phyloP scores from a whole-genome alignment of 2,797 vertebrate species.

The Phataginus tetradactyla region DNA sequence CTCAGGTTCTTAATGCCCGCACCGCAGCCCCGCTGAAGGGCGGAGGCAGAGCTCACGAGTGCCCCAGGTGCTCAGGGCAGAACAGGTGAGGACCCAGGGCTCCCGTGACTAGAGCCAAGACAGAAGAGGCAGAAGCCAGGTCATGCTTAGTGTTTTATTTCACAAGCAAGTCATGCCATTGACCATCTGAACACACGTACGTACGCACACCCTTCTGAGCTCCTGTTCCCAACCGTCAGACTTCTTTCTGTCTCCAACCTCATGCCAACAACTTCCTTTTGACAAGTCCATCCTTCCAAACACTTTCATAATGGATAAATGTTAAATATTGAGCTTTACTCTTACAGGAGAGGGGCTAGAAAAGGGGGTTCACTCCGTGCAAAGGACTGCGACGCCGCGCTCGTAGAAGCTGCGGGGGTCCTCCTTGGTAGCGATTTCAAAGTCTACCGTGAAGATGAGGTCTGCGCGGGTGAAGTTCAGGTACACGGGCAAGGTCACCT shows the following conservation, averaged over 20 bases:
- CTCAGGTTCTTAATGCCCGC: too few relatives aligned
- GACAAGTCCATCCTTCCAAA: not conserved
- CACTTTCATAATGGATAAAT: not conserved
- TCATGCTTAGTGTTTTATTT: slow-evolving; percentile 83
- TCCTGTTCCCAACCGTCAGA: rapidly evolving
- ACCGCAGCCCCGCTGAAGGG: too few relatives aligned
- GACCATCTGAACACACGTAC: not conserved
- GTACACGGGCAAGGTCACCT: slow-evolving; percentile 99
- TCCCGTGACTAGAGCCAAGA: not conserved
- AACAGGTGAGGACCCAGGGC: not conserved
- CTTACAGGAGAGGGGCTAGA: not conserved
- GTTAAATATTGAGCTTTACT: not conserved
- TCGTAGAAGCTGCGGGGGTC: slow-evolving; percentile 98
- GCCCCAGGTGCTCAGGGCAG: not conserved
- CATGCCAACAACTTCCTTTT: not conserved
- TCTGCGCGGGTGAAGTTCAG: slow-evolving; percentile 98
- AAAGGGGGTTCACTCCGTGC: slow-evolving; percentile 90
- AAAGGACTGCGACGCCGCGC: slow-evolving; percentile 96
- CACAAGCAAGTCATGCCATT: slow-evolving; percentile 39
- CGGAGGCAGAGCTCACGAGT: not conserved
- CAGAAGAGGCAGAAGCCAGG: not conserved
- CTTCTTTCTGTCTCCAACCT: not conserved
- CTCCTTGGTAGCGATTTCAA: slow-evolving; percentile 98
- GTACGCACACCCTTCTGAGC: rapidly evolving
- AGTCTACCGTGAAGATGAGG: slow-evolving; percentile 98